Evolutionary conservation across 2,888 invertebrate genomes (phyloP), one percentile per base, ranked within the genome.

Genomic region (Brachylomia viminalis): DNA sequence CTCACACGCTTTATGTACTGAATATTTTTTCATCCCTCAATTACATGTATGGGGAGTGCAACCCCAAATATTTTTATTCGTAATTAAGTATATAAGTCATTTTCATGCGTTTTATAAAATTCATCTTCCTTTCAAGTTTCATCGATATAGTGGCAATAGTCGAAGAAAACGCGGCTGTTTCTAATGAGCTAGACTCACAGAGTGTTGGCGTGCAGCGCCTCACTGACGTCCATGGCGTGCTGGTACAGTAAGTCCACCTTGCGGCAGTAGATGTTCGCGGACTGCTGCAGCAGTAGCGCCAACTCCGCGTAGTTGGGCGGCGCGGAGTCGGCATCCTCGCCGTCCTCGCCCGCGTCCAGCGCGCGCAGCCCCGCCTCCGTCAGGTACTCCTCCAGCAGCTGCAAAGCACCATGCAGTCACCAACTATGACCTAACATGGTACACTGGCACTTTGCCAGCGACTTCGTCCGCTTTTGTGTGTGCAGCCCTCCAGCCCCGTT

Each of bases 221-320:
- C 81, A 49, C 75, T 76, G 75, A 81, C 74, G 33, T 81, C 86
- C 58, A 94, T 88, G 65, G 95, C 95, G 78, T 96, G 95, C 69
- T 94, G 93, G 89, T 95, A 95, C 42, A 97, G 92, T 90, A 95
- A 97, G 92, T 98, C 98, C 42, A 98, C 97, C 95, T 98, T 98
- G 90, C 97, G 97, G 59, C 97, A 97, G 93, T 98, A 98, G 69
- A 98, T 97, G 90, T 96, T 95, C 33, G 97, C 97, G 30, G 98
- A 97, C 91, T 98, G 98, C 94, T 98, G 98, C 84, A 98, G 93
- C 80, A 98, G 94, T 86, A 98, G 92, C n/a, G 98, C 98, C 77
- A 98, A 97, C 94, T 98, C 98, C 1, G 98, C 97, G 95, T 98
- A 98, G 93, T 98, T 98, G 89, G 97, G 97, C 61, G 83, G 77